A percentile compares a stretch with the other conserved stretches of the same genome.
These are phyloP conservation scores for Polylopha cassiicola DNA, from an alignment of 2,888 invertebrate genomes.

Conservation along the genomic window DNA sequence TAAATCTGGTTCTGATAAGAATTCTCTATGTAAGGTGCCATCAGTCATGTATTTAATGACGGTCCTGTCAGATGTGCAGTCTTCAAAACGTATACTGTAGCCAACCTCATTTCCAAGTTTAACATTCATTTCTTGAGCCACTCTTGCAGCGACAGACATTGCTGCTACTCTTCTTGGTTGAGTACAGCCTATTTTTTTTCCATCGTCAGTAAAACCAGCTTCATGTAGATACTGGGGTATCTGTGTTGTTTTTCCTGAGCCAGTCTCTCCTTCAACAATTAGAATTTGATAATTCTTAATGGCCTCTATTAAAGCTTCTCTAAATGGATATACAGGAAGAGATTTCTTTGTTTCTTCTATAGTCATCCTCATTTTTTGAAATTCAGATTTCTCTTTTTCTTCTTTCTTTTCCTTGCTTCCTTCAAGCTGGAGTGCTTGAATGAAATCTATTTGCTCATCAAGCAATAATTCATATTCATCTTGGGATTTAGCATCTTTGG, in stretches of 20 bases:
- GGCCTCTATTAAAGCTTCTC: slow-evolving; percentile 91
- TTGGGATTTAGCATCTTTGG: slow-evolving; percentile 86
- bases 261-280: slow-evolving; percentile 99
- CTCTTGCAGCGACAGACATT: slow-evolving; percentile 99
- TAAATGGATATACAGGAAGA: slow-evolving; percentile 95
- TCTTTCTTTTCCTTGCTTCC: slow-evolving; percentile 80
- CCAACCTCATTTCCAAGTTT: slow-evolving; percentile 96
- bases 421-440: slow-evolving; percentile 90
- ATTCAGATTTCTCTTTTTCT: slow-evolving; percentile 80
- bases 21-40: slow-evolving; percentile 97
- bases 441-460: slow-evolving; percentile 98
- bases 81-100: slow-evolving; percentile 97
- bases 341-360: slow-evolving; percentile 95
- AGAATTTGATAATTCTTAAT: slow-evolving; percentile 93
- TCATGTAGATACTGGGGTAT: slow-evolving; percentile 98
- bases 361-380: slow-evolving; percentile 82
- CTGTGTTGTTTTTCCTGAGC: slow-evolving; percentile 99
- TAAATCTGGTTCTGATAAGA: slow-evolving; percentile 97
- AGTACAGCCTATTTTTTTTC: slow-evolving; percentile 96
- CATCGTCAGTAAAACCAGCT: slow-evolving; percentile 90
- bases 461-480: slow-evolving; percentile 94
- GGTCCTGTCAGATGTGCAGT: slow-evolving; percentile 98
- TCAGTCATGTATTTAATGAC: slow-evolving; percentile 99
- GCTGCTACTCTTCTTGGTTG: slow-evolving; percentile 98
- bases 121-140: slow-evolving; percentile 97